Evolutionary conservation across 2,888 invertebrate species (phyloP), one percentile per base, ranked within the genome.

Genomic region (Spatulosminthurus flaviceps): DNA sequence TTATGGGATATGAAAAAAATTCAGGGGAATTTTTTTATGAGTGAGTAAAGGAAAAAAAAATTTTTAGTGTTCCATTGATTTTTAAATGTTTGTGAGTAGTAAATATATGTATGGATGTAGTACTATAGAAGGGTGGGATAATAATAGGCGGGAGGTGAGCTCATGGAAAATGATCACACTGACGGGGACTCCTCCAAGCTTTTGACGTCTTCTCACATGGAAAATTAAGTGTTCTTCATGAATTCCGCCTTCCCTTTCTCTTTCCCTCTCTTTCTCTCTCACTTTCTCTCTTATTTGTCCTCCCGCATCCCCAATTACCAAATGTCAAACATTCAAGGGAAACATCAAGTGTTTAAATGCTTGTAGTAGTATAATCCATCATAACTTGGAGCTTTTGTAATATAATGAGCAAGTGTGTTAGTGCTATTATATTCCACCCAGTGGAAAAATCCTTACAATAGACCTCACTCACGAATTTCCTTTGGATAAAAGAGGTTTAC

Each of bases 161-260:
- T 51, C 51, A 28, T 9, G 41, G 21, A 60, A 79, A 13, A n/a
- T n/a, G 29, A 75, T 67, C 34, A n/a, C 61, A 19, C 28, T 79
- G 76, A 71, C 69, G 70, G 79, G 72, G 71, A 77, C 70, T 79
- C 77, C 60, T 70, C 60, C 64, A 64, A 66, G 71, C 70, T 64
- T 79, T 79, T 76, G 71, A 51, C 19, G 76, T 60, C 75, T 66
- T 26, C 42, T 77, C 64, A 64, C 22, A 64, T 43, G 72, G 79
- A 79, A 79, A 79, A 79, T 77, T 61, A 77, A 43, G 34, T 76
- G 79, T 75, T 75, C 66, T 74, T 11, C 28, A 21, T 24, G 26
- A 41, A 64, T 29, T 69, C 41, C 34, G 28, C 60, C 64, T 41
- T 61, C 21, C 71, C 41, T 22, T 29, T 19, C 28, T 26, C 28